Percentiles rank a stretch among this genome's conserved stretches.
phyloP scores from a whole-genome alignment of 2,113 vertebrate species.

The Regulus satrapa region DNA sequence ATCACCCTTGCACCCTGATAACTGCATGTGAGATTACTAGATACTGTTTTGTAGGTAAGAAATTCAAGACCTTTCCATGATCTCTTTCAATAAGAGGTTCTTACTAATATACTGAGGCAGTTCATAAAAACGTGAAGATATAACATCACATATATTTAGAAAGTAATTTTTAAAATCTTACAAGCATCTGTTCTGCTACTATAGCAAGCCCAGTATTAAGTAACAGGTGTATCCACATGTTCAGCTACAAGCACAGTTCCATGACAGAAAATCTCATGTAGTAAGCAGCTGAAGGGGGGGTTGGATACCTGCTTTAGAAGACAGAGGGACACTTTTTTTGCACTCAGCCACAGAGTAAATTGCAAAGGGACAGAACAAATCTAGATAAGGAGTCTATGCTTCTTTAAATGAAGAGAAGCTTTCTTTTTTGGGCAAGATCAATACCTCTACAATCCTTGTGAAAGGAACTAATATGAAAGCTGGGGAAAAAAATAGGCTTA shows the following conservation, averaged over 20 bases:
- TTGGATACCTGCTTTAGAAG: background rate
- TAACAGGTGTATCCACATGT: background rate
- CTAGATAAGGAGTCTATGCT: background rate
- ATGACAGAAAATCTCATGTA: background rate
- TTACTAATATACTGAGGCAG: background rate
- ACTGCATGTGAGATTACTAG: background rate
- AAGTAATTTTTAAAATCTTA: background rate
- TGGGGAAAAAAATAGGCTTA: background rate
- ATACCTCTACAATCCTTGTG: background rate
- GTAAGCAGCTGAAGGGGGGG: background rate
- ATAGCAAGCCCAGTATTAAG: background rate
- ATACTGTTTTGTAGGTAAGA: background rate
- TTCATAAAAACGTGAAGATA: rapidly evolving
- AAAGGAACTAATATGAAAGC: background rate
- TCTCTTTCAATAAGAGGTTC: background rate
- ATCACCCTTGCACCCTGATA: background rate
- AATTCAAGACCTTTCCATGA: background rate
- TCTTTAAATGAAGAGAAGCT: background rate
- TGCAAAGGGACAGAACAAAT: background rate
- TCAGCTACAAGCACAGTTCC: background rate
- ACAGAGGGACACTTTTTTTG: background rate
- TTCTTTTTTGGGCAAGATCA: background rate
- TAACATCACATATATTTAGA: background rate
- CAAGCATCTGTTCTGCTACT: background rate
- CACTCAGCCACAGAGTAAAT: background rate